Conservation (phyloP, 1,140 invertebrate species). For the Bombus confusus region DNA sequence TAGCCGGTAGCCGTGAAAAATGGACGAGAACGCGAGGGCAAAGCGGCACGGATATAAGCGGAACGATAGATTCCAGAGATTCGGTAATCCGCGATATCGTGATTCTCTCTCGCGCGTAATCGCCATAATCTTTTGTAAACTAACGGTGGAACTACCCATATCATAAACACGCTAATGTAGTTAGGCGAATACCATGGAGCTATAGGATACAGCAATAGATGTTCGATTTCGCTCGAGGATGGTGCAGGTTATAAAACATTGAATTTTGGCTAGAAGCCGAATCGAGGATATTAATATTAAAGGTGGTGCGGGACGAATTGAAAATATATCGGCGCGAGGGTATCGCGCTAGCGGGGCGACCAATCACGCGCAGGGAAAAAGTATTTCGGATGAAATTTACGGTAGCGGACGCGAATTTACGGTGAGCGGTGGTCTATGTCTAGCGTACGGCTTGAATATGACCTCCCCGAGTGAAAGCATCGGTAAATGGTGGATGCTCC, state of each 20-base stretch:
- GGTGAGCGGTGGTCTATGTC: not conserved
- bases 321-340: not conserved
- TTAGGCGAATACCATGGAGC: not conserved
- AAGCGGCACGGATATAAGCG: not conserved
- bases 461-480: not conserved
- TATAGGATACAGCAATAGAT: not conserved
- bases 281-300: constrained; percentile 32
- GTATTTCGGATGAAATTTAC: constrained; percentile 17
- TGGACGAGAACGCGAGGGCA: not conserved
- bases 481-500: constrained; percentile 2
- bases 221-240: not conserved
- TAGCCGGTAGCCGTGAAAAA: too few species aligned
- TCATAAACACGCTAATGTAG: not conserved
- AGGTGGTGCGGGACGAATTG: not conserved
- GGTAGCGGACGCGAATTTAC: constrained; percentile 6
- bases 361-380: constrained; percentile 32
- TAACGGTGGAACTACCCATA: not conserved
- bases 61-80: not conserved
- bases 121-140: not conserved
- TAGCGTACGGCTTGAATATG: not conserved
- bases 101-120: not conserved
- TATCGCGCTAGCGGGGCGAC: not conserved
- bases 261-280: constrained; percentile 24
- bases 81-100: not conserved
- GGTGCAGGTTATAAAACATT: constrained; percentile 7